Base-by-base conservation (phyloP, 2,797 vertebrate species). In the Pygocentrus nattereri region DNA sequence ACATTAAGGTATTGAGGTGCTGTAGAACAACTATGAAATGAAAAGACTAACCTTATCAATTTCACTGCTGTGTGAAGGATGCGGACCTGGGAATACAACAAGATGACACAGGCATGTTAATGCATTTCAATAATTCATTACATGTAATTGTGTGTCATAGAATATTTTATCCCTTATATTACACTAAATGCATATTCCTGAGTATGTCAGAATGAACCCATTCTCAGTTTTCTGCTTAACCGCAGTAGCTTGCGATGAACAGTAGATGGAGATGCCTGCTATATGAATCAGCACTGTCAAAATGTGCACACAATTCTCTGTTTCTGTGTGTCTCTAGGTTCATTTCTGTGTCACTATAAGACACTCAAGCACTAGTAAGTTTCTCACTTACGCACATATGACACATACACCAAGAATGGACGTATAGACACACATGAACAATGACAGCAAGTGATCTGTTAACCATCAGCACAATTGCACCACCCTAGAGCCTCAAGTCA, bases 21-120 rank as follows among this genome's bases (percentile, higher is more conserved):
- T 50, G 34, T 41, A 49, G 41, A 67, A 86, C 87, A 34, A 31
- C 83, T 31, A 85, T 52, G 8, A 68, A 61, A 81, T 78, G 27
- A 49, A 70, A 38, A 72, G 87, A 93, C 93, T 93, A 89, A 95
- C 95, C 92, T 94, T 94, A 86, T 95, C 95, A 89, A 92, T 93
- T 85, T 95, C 94, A 79, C 90, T 90, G 76, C 89, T 88, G 84
- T 93, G 91, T 81, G 93, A 92, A 34, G 93, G 93, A 91, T 93
- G 88, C 16, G 92, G 88, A 92, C 92, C 95, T 95, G 90, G 49
- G 82, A 87, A 89, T 83, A 84, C 85, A 88, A 87, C 2, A 87
- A 87, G 77, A 89, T 21, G 61, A 79, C 30, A 52, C 15, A 38
- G 49, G 68, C 44, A 50, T 56, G 84, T 86, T 47, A 90, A 83